Conservation (phyloP, 2,888 invertebrate genomes). For the Chydorus sphaericus region DNA sequence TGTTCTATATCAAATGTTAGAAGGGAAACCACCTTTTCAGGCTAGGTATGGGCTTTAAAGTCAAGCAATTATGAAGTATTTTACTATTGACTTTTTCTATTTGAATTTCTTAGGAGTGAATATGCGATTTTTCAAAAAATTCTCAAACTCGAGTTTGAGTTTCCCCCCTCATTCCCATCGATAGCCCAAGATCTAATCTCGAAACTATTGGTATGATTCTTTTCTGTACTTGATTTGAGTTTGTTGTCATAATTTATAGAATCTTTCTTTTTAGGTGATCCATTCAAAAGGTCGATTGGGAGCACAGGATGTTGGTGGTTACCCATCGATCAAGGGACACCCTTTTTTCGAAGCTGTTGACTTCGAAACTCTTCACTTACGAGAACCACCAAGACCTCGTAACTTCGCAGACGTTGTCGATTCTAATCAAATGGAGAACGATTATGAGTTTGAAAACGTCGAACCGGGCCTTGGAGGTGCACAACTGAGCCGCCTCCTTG, state of each 20-base stretch:
- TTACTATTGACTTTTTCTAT: neutral
- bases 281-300: conserved; percentile 70
- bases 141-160: conserved; percentile 71
- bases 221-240: neutral
- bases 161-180: conserved; percentile 78
- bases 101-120: conserved; percentile 48
- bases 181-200: conserved; percentile 76
- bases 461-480: conserved; percentile 77
- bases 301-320: conserved; percentile 53
- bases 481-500: conserved; percentile 60
- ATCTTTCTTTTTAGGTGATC: conserved; percentile 35
- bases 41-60: conserved; percentile 36
- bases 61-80: conserved; percentile 17
- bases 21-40: conserved; percentile 81
- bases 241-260: conserved; percentile 3
- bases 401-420: neutral
- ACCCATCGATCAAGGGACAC: conserved; percentile 70
- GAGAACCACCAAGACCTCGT: conserved; percentile 48
- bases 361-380: conserved; percentile 61
- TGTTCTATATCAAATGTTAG: conserved; percentile 91
- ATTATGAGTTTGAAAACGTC: conserved; percentile 40
- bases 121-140: conserved; percentile 95
- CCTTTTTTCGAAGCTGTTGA: conserved; percentile 69
- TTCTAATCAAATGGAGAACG: neutral
- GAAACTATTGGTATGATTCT: conserved; percentile 47